Base-by-base conservation (phyloP, 92 coral and sea anemone genomes). In the Palythoa heliodiscus region DNA sequence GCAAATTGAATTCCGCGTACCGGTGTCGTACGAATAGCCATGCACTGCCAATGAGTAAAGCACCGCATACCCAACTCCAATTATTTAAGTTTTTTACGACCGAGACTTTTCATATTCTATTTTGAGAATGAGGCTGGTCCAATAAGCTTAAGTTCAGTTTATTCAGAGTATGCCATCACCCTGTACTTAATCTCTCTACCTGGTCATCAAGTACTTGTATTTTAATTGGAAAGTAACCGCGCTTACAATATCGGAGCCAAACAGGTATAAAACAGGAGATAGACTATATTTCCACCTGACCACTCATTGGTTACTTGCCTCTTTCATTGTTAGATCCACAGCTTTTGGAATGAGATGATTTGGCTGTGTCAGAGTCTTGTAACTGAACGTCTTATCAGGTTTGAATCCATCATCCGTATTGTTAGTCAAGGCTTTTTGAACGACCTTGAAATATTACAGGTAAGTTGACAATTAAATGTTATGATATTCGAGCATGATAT, bases 251-350 rank as follows among this genome's bases (percentile, higher is more conserved):
- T 43, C 50, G 4, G 50, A 5, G 16, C 66, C 66, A 4, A 2
- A 58, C 7, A 68, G 43, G 72, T 25, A 70, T 13, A 11, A 29
- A 35, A 24, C 14, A 43, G 15, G 61, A 16, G 61, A 55, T 12
- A 55, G 11, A 12, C 3, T 12, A 55, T 12, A n/a, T n/a, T n/a
- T 55, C 0, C 19, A 3, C 19, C 61, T 55, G 19, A 55, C 15
- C 4, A 55, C 1, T 3, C 15, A n/a, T 69, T 13, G 7, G 14
- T 3, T 16, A 25, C 78, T 52, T 48, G 92, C 98, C 95, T 94
- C 98, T 88, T 84, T 92, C 15, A 83, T 94, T 15, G 91, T 61
- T 37, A 76, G 73, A 76, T 94, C 95, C 39, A 94, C 88, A 39
- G 84, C 90, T 14, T 83, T 86, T 70, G 98, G 98, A 3, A 94